Evolutionary conservation across 2,888 invertebrate genomes (phyloP), one percentile per base, ranked within the genome.

Genomic region (Tricholauxania praeusta): DNA sequence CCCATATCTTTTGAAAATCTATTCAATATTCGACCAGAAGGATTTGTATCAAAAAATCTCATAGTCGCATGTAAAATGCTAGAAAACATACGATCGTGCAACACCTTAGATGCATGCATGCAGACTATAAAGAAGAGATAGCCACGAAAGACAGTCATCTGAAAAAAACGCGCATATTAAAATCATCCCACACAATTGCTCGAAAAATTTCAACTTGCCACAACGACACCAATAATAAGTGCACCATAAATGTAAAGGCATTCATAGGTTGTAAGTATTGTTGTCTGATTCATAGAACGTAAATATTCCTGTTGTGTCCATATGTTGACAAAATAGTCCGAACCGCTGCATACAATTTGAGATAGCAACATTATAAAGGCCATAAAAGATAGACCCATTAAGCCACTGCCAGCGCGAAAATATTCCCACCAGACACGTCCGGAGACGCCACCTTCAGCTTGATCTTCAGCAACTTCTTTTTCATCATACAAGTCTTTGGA

Each of bases 21-120:
- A 85, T 94, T 94, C 49, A 94, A 86, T 78, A 94, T 91, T 69
- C 90, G 85, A 12, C 94, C 94, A 74, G 93, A 92, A 1, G 96
- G 93, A 88, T 96, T 97, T 0, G 89, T 91, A 80, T 96, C 94
- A 84, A 97, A 97, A 89, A 97, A 97, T 17, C 91, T 87, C 91
- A 96, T 94, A 0, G 93, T 92, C 0, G 94, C 91, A 76, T 92
- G 89, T 8, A 96, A 88, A 80, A 97, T 90, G 64, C 93, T 91
- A 60, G 90, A 88, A 86, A 97, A 96, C 96, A 97, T 96, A n/a
- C 89, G 89, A 80, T 93, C 91, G 85, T 97, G 97, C 3, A 97
- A 89, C 74, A 90, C 91, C 76, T 91, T 90, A 0, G 95, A 94
- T 0, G 95, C 91, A 14, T 90, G 91, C 90, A 94, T 93, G 84